phyloP scores from a whole-genome alignment of 2,797 vertebrate species.

The Galaxias olidus region DNA sequence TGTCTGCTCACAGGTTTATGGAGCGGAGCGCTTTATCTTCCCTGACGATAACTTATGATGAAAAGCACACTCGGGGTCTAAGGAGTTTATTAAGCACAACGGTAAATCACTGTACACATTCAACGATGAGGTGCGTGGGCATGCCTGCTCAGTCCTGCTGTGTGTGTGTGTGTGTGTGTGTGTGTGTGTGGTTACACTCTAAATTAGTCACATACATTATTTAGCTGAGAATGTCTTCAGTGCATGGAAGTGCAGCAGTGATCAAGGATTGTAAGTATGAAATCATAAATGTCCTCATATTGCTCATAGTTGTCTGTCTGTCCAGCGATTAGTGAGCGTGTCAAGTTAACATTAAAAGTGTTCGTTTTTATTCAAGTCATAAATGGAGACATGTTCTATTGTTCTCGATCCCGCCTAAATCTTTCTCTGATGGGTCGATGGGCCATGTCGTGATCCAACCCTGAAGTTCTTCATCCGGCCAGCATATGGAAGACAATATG shows the following conservation, averaged over 20 bases:
- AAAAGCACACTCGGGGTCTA: conserved; percentile 44
- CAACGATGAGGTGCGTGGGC: conserved; percentile 1
- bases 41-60: conserved; percentile 49
- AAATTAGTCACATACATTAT: conserved; percentile 26
- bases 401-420: too few relatives aligned
- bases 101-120: conserved; percentile 45
- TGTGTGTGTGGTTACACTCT: conserved; percentile 12
- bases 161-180: conserved; percentile 3
- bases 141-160: not conserved
- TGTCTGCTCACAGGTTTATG: conserved; percentile 39
- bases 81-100: conserved; percentile 39
- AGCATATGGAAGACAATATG: conserved; percentile 41
- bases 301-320: not conserved
- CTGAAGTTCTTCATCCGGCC: conserved; percentile 25
- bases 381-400: too few relatives aligned
- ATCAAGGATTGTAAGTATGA: not conserved
- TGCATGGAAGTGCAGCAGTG: not conserved
- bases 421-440: too few relatives aligned
- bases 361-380: too few relatives aligned
- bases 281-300: too few relatives aligned
- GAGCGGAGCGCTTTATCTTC: conserved; percentile 45
- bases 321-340: too few relatives aligned
- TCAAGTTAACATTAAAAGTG: too few relatives aligned
- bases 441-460: conserved; percentile 9
- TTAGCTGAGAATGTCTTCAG: not conserved